Percentiles rank a stretch among this genome's conserved stretches.
phyloP scores from a whole-genome alignment of 2,113 vertebrate species.

The Deroptyus accipitrinus region DNA sequence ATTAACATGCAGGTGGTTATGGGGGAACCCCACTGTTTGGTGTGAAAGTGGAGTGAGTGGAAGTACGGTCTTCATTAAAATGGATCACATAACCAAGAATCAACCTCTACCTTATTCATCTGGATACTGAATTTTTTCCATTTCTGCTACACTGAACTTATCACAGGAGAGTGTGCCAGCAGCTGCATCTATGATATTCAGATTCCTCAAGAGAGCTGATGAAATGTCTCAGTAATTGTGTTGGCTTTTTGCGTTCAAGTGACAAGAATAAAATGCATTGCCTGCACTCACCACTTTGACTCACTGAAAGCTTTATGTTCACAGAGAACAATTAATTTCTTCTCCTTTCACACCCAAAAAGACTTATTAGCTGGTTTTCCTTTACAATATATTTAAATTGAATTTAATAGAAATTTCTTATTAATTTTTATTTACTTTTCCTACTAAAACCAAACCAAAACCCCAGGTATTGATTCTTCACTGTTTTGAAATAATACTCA shows the following conservation, averaged over 20 bases:
- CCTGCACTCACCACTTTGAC: not conserved
- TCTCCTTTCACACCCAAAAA: not conserved
- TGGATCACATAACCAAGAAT: not conserved
- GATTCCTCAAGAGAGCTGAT: slow-evolving; percentile 22
- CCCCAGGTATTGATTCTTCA: not conserved
- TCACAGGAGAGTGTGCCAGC: not conserved
- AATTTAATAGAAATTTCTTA: not conserved
- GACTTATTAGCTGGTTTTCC: not conserved
- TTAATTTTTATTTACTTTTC: not conserved
- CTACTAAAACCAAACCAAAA: not conserved
- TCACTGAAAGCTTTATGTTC: not conserved
- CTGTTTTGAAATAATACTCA: not conserved
- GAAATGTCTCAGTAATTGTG: slow-evolving; percentile 24
- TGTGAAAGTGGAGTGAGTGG: slow-evolving; percentile 1
- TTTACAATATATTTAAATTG: not conserved
- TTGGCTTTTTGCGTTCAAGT: slow-evolving; percentile 10
- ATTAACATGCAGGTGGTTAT: not conserved
- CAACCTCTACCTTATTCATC: not conserved
- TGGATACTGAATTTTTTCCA: not conserved
- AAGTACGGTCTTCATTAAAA: slow-evolving; percentile 7
- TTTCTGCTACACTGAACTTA: slow-evolving; percentile 37
- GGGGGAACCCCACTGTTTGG: not conserved
- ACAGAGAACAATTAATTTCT: not conserved
- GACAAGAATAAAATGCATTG: slow-evolving; percentile 32
- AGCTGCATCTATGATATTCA: slow-evolving; percentile 18